Evolutionary conservation across 2,113 vertebrate species (phyloP).

Genomic region (Calyptomena viridis): DNA sequence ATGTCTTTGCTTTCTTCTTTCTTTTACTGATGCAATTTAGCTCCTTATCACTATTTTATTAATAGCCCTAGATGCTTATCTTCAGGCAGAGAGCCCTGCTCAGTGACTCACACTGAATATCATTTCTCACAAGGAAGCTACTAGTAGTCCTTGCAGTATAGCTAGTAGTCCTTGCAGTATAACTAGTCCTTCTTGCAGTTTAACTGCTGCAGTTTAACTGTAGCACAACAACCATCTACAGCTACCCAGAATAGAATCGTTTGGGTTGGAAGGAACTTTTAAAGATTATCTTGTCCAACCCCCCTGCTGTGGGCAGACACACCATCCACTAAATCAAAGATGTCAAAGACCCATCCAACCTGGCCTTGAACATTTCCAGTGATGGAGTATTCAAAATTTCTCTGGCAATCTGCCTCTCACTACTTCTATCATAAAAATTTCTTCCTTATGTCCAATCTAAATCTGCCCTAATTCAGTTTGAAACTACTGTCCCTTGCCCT

Average conservation of each 20-base stretch:
- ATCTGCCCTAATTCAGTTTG: neutral
- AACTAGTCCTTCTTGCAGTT: neutral
- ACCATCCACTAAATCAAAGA: neutral
- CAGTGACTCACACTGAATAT: neutral
- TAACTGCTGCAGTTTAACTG: too few relatives aligned
- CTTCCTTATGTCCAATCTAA: neutral
- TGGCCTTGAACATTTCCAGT: neutral
- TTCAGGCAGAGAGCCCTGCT: neutral
- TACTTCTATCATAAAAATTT: neutral
- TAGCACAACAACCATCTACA: neutral
- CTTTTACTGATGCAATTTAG: neutral
- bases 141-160: neutral
- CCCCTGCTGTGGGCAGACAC: too few relatives aligned
- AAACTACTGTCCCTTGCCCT: neutral
- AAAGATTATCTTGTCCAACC: neutral
- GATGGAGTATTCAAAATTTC: neutral
- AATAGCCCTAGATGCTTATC: neutral
- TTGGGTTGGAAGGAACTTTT: neutral
- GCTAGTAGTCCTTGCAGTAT: neutral
- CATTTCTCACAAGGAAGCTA: neutral
- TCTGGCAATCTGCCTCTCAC: neutral
- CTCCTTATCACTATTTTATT: neutral
- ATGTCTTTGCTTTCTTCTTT: neutral
- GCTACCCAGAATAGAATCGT: neutral
- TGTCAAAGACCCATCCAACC: neutral